Percentiles rank a stretch among this genome's conserved stretches.
Evolutionary conservation across 2,113 vertebrate genomes (phyloP).

Genomic region (Eurypyga helias): DNA sequence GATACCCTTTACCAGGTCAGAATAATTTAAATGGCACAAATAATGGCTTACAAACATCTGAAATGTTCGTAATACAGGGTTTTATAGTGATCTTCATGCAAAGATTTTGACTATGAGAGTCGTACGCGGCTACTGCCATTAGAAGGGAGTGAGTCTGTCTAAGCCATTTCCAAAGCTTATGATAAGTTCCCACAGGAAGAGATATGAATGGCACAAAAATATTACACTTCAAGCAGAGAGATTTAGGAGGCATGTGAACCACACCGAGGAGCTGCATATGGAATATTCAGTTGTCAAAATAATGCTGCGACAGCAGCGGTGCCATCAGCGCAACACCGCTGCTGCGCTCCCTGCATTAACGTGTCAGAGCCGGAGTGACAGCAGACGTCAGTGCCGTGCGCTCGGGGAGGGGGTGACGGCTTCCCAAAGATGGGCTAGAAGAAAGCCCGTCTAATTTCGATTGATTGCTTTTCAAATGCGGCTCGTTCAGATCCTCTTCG

Average conservation of each 20-base stretch:
- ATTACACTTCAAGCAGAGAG: constrained; percentile 3
- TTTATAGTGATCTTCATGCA: background rate
- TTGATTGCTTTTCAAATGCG: background rate
- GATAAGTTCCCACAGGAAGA: background rate
- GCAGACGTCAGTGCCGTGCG: background rate
- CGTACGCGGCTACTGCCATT: background rate
- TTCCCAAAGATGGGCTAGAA: background rate
- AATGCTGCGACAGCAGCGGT: background rate
- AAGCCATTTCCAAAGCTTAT: background rate
- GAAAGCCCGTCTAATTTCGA: background rate
- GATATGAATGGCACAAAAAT: background rate
- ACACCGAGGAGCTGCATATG: background rate
- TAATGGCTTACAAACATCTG: background rate
- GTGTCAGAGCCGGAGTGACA: background rate
- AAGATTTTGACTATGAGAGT: background rate
- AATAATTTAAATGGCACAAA: background rate
- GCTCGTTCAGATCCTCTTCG: background rate
- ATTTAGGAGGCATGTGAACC: constrained; percentile 12
- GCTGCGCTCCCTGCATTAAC: background rate
- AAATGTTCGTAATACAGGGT: background rate
- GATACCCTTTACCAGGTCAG: background rate
- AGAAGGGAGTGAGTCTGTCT: background rate
- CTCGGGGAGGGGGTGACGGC: background rate
- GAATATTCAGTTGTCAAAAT: constrained; percentile 6
- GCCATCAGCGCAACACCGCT: too few relatives aligned